Base-by-base conservation (phyloP, 2,888 invertebrate species). In the Apamea sordens region DNA sequence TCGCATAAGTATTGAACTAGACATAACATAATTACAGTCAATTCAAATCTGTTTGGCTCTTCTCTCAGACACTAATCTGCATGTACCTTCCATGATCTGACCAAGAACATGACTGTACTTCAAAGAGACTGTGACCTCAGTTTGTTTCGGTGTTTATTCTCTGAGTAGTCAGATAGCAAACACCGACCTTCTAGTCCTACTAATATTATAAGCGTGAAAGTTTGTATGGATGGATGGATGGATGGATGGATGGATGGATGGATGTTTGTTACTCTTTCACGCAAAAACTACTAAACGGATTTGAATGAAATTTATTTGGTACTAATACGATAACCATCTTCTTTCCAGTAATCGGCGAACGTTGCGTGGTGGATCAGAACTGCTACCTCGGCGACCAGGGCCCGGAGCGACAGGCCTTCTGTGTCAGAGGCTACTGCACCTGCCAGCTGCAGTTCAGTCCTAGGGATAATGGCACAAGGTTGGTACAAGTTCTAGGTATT, bases 381-480 rank as follows among this genome's bases (percentile, higher is more conserved):
- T 97, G 97, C 89, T 96, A 91, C 90, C 82, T 97, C 8, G 95
- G 94, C 0, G 93, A 94, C 24, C 82, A 87, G 3, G 94, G 89
- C 0, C 79, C 89, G 0, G 95, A 95, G 71, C 90, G 95, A 2
- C 94, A 96, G 86, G 95, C 95, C 13, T 97, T 91, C 92, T 97
- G 97, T 85, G 95, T 97, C 15, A 89, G 96, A 32, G 97, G 97
- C 0, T 95, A 94, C 91, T 97, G 97, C 88, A 94, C 94, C 6
- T 97, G 97, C 74, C 96, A 95, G 84, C 91, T 97, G 44, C 95
- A 96, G 84, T 96, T 91, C 90, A 97, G 97, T 73, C 96, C 97
- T 0, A 93, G 97, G 53, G 96, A 97, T 80, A 96, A 95, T 64
- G 97, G 97, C 2, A 96, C 95, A 5, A 95, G 97, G 97, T 96